phyloP scores from a whole-genome alignment of 2,797 vertebrate species.

The Nannoperca obscura region DNA sequence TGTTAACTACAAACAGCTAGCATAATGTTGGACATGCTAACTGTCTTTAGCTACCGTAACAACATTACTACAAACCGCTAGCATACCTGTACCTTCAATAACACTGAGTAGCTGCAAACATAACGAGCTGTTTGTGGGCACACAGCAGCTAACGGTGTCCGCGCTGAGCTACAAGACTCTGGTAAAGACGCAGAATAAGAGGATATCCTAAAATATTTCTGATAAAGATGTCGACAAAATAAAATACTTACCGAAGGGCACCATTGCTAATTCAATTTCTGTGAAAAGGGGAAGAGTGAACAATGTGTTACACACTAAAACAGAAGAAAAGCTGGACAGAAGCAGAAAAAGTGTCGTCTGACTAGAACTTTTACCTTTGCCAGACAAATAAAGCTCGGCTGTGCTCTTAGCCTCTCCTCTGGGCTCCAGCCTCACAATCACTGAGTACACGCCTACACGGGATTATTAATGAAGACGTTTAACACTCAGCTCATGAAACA shows the following conservation, averaged over 20 bases:
- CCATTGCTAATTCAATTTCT: slow-evolving; percentile 96
- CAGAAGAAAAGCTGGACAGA: slow-evolving; percentile 42
- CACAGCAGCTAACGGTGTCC: neutral
- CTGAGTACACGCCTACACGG: slow-evolving; percentile 95
- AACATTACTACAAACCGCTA: neutral
- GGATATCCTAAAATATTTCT: slow-evolving; percentile 34
- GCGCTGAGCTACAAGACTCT: neutral
- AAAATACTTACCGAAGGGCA: slow-evolving; percentile 90
- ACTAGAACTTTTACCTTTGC: slow-evolving; percentile 88
- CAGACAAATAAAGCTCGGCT: slow-evolving; percentile 96
- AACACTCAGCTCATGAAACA: slow-evolving; percentile 65
- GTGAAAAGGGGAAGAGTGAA: slow-evolving; percentile 78
- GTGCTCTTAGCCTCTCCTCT: slow-evolving; percentile 98
- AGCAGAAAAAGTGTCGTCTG: slow-evolving; percentile 64
- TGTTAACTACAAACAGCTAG: neutral
- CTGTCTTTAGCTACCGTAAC: neutral
- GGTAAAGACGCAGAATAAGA: slow-evolving; percentile 13
- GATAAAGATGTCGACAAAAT: slow-evolving; percentile 2
- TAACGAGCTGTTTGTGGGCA: neutral
- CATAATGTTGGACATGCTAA: neutral
- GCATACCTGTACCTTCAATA: neutral
- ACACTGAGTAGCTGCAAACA: neutral
- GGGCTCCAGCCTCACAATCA: slow-evolving; percentile 97
- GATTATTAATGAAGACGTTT: slow-evolving; percentile 80
- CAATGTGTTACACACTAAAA: slow-evolving; percentile 58